Percentiles rank a stretch among this genome's conserved stretches.
Evolutionary conservation across 2,797 vertebrate species (phyloP).

Genomic region (Acanthis flammea): DNA sequence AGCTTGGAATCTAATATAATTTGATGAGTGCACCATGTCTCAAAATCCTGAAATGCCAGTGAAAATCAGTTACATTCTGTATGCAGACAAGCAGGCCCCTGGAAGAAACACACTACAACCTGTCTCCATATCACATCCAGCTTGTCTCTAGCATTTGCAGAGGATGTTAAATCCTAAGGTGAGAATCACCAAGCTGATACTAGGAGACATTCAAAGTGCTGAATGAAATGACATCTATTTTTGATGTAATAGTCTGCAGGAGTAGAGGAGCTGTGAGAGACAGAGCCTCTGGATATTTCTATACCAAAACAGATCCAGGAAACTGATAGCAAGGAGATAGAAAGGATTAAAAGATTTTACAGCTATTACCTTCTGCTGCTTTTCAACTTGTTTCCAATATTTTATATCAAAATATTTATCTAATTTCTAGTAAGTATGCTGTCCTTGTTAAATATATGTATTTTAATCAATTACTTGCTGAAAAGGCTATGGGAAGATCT

Average conservation of each 20-base stretch:
- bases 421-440: background rate
- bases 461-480: background rate
- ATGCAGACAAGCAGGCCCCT: background rate
- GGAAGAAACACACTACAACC: background rate
- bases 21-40: background rate
- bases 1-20: background rate
- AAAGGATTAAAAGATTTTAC: slow-evolving; percentile 10
- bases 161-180: background rate
- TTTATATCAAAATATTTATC: background rate
- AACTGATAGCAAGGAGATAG: background rate
- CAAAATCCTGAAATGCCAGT: background rate
- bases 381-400: slow-evolving; percentile 14
- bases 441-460: background rate
- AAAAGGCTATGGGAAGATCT: background rate
- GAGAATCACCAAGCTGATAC: background rate
- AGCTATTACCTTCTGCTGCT: background rate
- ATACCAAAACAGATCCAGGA: background rate
- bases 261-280: background rate
- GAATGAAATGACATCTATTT: background rate
- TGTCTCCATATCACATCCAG: background rate
- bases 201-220: background rate
- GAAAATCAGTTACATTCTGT: background rate
- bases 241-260: background rate
- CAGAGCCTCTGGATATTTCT: background rate
- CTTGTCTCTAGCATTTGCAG: background rate